These are phyloP conservation scores for Isotomurus palustris DNA, from an alignment of 2,888 invertebrate species.

Conservation along the genomic window DNA sequence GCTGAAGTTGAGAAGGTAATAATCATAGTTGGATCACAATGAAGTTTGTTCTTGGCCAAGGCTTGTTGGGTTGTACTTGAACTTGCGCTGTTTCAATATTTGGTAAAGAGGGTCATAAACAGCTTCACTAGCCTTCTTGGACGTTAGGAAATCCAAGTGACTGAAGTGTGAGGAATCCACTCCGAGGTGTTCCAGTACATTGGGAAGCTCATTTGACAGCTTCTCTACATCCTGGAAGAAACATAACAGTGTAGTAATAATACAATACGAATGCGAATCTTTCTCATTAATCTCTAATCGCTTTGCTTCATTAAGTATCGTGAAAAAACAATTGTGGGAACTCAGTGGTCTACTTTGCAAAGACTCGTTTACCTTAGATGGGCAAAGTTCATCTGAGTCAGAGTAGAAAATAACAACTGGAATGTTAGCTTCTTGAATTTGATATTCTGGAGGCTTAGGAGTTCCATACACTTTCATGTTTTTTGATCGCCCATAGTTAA, in stretches of 20 bases:
- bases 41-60: no score
- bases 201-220: background rate
- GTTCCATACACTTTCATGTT: background rate
- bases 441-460: background rate
- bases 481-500: background rate
- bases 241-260: no score
- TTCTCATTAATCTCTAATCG: no score
- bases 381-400: background rate
- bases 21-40: no score
- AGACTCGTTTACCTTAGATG: background rate
- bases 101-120: no score
- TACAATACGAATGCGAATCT: no score
- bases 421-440: background rate
- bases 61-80: no score
- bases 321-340: no score
- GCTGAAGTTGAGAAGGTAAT: no score
- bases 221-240: background rate
- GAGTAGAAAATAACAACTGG: background rate
- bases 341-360: no score
- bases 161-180: background rate
- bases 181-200: background rate
- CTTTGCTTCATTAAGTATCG: no score
- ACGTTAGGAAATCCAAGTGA: background rate
- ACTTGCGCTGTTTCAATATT: no score
- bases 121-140: background rate